Base-by-base conservation (phyloP, 2,888 invertebrate species). In the Cephus rjabovi region DNA sequence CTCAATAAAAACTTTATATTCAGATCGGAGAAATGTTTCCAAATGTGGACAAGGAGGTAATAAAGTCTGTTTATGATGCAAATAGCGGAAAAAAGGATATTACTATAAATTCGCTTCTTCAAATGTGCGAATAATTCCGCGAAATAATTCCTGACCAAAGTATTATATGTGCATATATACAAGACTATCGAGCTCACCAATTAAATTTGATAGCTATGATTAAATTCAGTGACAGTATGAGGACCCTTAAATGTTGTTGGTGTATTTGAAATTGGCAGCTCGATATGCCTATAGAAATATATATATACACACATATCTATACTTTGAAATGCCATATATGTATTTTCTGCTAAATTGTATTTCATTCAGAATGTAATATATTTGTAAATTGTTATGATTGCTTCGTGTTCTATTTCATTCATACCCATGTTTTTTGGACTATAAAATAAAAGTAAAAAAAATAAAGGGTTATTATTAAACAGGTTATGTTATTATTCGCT, bases 21-120 rank as follows among this genome's bases (percentile, higher is more conserved):
- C 92, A 97, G 96, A 95, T 99, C 84, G 95, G 96, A 89, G 98
- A 98, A 92, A 98, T 99, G 98, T 99, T 99, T 93, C 98, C 99
- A 1, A 96, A 96, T 89, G 95, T 98, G 89, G 98, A 99, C 89
- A 96, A 95, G 84, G 98, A 98, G 88, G 98, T 98, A 9, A 96
- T 99, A 78, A 96, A 95, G 90, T 97, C 98, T 0, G 97, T 99
- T 34, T 94, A 96, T 87, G 98, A 98, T 91, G 97, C 96, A 6
- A 98, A 98, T 90, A 93, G 95, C 73, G 98, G 98, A 1, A 96
- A 98, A 91, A 98, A 98, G 89, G 97, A 98, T 89, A 94, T 95
- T 23, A 96, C 98, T 11, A 96, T 98, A 87, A 98, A 98, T 93
- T 96, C 97, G 0, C 93, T 99, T 78, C 94, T 99, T 73, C 96